Evolutionary conservation across 2,113 vertebrate genomes (phyloP).

Genomic region (Podarcis cretensis): DNA sequence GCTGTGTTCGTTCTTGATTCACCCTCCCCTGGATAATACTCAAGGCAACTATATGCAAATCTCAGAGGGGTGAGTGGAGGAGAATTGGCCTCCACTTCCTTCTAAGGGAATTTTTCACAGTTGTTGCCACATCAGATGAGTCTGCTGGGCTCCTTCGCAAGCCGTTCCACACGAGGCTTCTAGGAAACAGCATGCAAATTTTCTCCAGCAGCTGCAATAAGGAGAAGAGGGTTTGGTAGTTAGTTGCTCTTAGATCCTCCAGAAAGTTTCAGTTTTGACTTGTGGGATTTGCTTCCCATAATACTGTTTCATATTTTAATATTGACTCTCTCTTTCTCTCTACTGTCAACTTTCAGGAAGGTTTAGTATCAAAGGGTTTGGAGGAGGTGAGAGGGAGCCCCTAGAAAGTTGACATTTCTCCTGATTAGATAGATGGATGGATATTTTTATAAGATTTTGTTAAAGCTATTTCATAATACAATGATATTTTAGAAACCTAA

Average conservation of each 20-base stretch:
- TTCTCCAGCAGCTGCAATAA: background rate
- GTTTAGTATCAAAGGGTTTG: background rate
- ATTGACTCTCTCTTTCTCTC: background rate
- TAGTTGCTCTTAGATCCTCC: background rate
- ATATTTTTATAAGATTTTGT: too few relatives aligned
- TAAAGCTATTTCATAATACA: too few relatives aligned
- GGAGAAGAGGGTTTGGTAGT: background rate
- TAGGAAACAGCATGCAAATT: background rate
- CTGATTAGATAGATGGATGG: background rate
- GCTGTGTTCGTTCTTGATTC: conserved; percentile 71
- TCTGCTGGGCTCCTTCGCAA: conserved; percentile 42
- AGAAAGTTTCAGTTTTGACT: background rate
- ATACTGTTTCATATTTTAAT: background rate
- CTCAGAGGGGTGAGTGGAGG: conserved; percentile 53
- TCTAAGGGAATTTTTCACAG: conserved; percentile 82
- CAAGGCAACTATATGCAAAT: conserved; percentile 83
- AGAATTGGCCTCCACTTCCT: conserved; percentile 82
- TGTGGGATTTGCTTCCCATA: background rate
- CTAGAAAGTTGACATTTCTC: background rate
- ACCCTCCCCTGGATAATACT: conserved; percentile 57
- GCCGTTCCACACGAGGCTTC: conserved; percentile 6
- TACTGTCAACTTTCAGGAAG: too few relatives aligned
- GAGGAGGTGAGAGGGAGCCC: background rate
- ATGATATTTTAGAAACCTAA: too few relatives aligned
- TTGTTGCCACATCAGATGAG: conserved; percentile 62